Evolutionary conservation across 1,140 invertebrate genomes (phyloP).

Genomic region (Drosophila takahashii): DNA sequence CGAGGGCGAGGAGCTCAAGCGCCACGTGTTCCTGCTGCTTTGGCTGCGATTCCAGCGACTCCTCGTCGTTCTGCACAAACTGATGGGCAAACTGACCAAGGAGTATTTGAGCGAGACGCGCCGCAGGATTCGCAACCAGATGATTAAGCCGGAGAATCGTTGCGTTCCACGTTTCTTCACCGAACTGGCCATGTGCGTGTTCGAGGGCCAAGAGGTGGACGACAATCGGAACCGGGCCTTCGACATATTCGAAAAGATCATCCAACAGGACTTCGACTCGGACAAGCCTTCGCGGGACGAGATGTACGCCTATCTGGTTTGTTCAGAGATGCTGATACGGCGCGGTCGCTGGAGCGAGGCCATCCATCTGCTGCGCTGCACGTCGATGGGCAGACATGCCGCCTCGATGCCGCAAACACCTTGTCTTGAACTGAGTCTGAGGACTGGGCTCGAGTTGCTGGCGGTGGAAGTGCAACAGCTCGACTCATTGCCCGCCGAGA

Average conservation of each 20-base stretch:
- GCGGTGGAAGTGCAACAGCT: neutral
- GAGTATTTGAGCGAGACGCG: slow-evolving; percentile 85
- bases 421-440: too few species aligned
- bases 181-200: slow-evolving; percentile 88
- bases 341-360: slow-evolving; percentile 17
- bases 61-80: slow-evolving; percentile 85
- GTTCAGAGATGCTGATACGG: slow-evolving; percentile 62
- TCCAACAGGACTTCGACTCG: too few species aligned
- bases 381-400: neutral
- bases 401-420: neutral
- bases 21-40: slow-evolving; percentile 86
- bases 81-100: slow-evolving; percentile 80
- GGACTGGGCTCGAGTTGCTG: neutral
- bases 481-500: neutral
- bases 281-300: too few species aligned
- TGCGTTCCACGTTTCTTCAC: slow-evolving; percentile 84
- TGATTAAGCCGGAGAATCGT: slow-evolving; percentile 86
- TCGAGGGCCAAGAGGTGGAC: slow-evolving; percentile 85
- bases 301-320: slow-evolving; percentile 48
- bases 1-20: slow-evolving; percentile 67
- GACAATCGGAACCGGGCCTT: slow-evolving; percentile 74
- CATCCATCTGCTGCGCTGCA: slow-evolving; percentile 27
- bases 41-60: slow-evolving; percentile 88
- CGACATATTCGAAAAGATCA: slow-evolving; percentile 84
- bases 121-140: slow-evolving; percentile 86